phyloP scores from a whole-genome alignment of 2,797 vertebrate genomes.

The Coregonus sp. region DNA sequence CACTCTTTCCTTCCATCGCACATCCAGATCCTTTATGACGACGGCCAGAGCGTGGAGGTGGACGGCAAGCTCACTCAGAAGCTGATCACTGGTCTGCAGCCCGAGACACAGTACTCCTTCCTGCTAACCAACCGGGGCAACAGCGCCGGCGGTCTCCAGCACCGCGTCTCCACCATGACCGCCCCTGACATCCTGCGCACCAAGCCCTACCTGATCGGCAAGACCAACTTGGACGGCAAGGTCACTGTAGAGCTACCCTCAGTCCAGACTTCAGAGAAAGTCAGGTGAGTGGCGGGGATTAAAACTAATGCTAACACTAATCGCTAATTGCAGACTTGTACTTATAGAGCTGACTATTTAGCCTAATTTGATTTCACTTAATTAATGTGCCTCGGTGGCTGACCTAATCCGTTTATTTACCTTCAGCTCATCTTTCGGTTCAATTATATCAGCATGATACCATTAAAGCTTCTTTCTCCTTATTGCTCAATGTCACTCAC shows the following conservation, averaged over 20 bases:
- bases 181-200: slow-evolving; percentile 92
- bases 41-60: slow-evolving; percentile 96
- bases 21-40: slow-evolving; percentile 93
- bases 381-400: no score
- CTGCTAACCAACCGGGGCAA: slow-evolving; percentile 97
- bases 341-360: background rate
- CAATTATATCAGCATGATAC: no score
- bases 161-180: slow-evolving; percentile 93
- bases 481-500: no score
- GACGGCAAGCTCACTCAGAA: slow-evolving; percentile 95
- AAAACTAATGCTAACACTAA: background rate
- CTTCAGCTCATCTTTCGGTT: no score
- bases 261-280: slow-evolving; percentile 90
- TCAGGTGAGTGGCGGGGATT: slow-evolving; percentile 75
- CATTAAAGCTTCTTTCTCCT: no score
- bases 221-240: slow-evolving; percentile 95
- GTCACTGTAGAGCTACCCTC: slow-evolving; percentile 91
- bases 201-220: slow-evolving; percentile 91
- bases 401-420: no score
- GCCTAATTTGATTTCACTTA: no score
- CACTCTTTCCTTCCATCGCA: background rate
- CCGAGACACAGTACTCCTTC: slow-evolving; percentile 96
- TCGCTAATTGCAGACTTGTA: slow-evolving; percentile 3
- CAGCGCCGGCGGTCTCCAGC: slow-evolving; percentile 95
- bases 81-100: slow-evolving; percentile 93